These are phyloP conservation scores for Yponomeuta malinellus DNA, from an alignment of 2,888 invertebrate genomes.

Conservation along the genomic window DNA sequence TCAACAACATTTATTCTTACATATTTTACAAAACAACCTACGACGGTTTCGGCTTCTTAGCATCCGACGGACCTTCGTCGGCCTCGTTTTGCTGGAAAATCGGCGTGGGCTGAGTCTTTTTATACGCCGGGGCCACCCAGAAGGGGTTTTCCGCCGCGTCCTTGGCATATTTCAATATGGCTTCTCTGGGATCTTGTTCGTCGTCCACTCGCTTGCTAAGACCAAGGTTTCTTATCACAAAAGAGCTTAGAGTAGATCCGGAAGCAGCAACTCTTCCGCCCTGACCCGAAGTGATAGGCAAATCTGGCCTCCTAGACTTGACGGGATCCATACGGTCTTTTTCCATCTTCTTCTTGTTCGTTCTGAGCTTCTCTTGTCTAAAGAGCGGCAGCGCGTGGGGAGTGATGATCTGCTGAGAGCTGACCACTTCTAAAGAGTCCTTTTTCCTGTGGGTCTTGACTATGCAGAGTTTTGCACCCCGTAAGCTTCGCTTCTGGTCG, in stretches of 20 bases:
- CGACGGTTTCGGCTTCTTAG: slow-evolving; percentile 69
- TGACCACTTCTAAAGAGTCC: slow-evolving; percentile 89
- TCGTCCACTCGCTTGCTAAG: slow-evolving; percentile 93
- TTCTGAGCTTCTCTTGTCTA: slow-evolving; percentile 91
- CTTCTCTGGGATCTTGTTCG: slow-evolving; percentile 95
- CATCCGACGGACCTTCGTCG: slow-evolving; percentile 66
- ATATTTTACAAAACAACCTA: neutral
- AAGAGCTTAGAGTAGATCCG: slow-evolving; percentile 96
- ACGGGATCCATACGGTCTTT: slow-evolving; percentile 92
- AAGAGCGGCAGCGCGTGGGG: slow-evolving; percentile 97
- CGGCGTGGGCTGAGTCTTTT: slow-evolving; percentile 90
- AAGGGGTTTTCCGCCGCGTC: slow-evolving; percentile 97
- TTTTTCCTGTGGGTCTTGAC: slow-evolving; percentile 86
- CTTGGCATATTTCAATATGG: slow-evolving; percentile 95
- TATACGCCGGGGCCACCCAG: slow-evolving; percentile 96
- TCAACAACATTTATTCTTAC: slow-evolving; percentile 20
- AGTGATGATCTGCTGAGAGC: slow-evolving; percentile 95
- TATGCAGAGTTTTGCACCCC: slow-evolving; percentile 94
- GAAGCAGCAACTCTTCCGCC: slow-evolving; percentile 96
- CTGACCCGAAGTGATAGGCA: slow-evolving; percentile 91
- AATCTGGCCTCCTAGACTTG: slow-evolving; percentile 87
- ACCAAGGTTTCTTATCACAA: slow-evolving; percentile 96
- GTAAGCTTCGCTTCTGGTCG: slow-evolving; percentile 88
- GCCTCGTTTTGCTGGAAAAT: slow-evolving; percentile 79
- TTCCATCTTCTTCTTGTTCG: slow-evolving; percentile 92